Conservation (phyloP, 1,140 invertebrate genomes). For the Branchinecta lynchi region DNA sequence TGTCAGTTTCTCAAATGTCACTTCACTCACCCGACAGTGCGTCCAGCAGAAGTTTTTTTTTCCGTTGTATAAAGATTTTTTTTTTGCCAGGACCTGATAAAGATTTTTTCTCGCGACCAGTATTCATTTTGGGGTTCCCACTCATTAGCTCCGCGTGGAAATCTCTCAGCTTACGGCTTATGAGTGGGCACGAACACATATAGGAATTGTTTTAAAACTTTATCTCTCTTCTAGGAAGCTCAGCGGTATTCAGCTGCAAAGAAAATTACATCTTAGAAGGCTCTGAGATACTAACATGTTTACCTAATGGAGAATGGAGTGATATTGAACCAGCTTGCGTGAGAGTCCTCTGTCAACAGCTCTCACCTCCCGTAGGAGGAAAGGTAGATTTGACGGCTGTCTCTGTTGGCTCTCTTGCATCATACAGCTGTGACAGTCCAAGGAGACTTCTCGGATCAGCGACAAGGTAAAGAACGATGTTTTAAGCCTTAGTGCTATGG, state of each 20-base stretch:
- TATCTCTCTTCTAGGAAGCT: constrained; percentile 32
- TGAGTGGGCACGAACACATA: no score
- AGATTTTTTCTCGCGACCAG: no score
- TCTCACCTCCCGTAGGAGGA: not conserved
- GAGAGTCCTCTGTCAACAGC: constrained; percentile 22
- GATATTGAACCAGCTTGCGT: constrained; percentile 22
- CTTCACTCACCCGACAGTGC: no score
- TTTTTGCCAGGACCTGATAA: no score
- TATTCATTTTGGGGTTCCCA: no score
- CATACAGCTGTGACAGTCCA: not conserved
- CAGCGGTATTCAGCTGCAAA: constrained; percentile 34
- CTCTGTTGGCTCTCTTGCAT: not conserved
- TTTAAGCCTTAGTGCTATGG: no score
- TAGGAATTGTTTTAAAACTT: constrained; percentile 21
- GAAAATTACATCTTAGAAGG: constrained; percentile 32
- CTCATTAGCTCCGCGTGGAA: no score
- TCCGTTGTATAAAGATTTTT: no score
- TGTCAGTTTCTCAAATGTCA: no score
- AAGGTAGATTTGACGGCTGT: not conserved
- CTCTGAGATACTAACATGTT: constrained; percentile 26
- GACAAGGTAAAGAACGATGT: not conserved
- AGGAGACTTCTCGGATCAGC: not conserved
- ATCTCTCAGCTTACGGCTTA: no score
- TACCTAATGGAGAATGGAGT: constrained; percentile 29
- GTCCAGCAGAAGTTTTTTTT: no score